These are phyloP conservation scores for Ctenochaetus hawaiiensis DNA, from an alignment of 2,797 vertebrate genomes.

Conservation along the genomic window DNA sequence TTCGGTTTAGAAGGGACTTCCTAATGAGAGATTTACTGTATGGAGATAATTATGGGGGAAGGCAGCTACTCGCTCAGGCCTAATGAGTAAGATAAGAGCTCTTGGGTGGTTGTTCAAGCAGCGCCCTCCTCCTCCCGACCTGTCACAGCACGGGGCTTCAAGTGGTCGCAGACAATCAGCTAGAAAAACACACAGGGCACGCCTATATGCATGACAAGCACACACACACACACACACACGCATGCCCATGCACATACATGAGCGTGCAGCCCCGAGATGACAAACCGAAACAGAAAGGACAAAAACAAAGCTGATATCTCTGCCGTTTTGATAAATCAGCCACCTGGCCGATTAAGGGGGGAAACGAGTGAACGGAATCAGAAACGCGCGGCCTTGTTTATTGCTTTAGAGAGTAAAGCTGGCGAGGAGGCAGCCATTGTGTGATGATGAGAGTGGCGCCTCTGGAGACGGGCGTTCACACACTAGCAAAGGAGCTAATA, in stretches of 20 bases:
- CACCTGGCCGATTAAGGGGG: constrained; percentile 74
- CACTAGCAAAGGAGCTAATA: constrained; percentile 74
- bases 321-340: constrained; percentile 64
- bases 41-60: constrained; percentile 77
- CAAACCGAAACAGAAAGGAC: constrained; percentile 12
- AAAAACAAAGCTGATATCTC: constrained; percentile 43
- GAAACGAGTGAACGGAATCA: constrained; percentile 63
- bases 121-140: constrained; percentile 47
- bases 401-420: constrained; percentile 76
- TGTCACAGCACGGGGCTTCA: constrained; percentile 50
- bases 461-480: constrained; percentile 72
- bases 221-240: constrained; percentile 13
- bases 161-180: constrained; percentile 67
- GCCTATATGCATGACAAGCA: constrained; percentile 27
- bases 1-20: constrained; percentile 62
- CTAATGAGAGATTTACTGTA: constrained; percentile 81
- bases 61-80: constrained; percentile 66
- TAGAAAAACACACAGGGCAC: constrained; percentile 55
- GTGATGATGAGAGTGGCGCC: constrained; percentile 78
- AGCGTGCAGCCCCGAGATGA: constrained; percentile 17
- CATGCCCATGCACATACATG: not conserved
- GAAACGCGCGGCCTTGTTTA: constrained; percentile 73
- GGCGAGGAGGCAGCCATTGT: constrained; percentile 72
- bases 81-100: constrained; percentile 83
- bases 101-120: constrained; percentile 64